Percentiles rank a stretch among this genome's conserved stretches.
Evolutionary conservation across 2,797 vertebrate genomes (phyloP).

Genomic region (Emydoidea blandingii): DNA sequence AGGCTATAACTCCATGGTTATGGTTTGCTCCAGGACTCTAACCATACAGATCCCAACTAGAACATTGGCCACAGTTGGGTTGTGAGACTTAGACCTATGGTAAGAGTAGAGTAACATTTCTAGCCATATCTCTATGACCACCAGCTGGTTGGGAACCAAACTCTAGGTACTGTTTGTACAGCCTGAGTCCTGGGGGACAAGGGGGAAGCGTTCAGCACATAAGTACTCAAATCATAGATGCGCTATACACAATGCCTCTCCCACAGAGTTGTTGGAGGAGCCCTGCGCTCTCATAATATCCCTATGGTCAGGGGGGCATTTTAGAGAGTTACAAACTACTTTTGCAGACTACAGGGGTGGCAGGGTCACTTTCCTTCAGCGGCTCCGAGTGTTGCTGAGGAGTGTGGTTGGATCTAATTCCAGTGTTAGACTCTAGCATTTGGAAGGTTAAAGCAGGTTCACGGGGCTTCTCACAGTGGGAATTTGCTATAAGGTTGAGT

Average conservation of each 20-base stretch:
- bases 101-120: not conserved
- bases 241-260: not conserved
- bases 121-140: not conserved
- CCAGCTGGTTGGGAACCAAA: not conserved
- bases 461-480: conserved; percentile 30
- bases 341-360: conserved; percentile 4
- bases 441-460: conserved; percentile 20
- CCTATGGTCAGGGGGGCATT: not conserved
- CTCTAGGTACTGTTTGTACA: not conserved
- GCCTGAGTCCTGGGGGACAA: not conserved
- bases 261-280: not conserved
- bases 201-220: not conserved
- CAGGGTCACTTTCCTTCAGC: conserved; percentile 6
- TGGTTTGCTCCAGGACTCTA: not conserved
- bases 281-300: not conserved
- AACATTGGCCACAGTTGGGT: not conserved
- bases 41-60: not conserved
- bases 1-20: not conserved
- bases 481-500: conserved; percentile 32
- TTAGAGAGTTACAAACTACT: conserved; percentile 28
- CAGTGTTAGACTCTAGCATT: conserved; percentile 5
- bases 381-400: not conserved
- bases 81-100: not conserved
- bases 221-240: not conserved
- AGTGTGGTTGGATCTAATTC: not conserved